Evolutionary conservation across 1,140 invertebrate species (phyloP), one percentile per base, ranked within the genome.

Genomic region (Leptopilina clavipes): DNA sequence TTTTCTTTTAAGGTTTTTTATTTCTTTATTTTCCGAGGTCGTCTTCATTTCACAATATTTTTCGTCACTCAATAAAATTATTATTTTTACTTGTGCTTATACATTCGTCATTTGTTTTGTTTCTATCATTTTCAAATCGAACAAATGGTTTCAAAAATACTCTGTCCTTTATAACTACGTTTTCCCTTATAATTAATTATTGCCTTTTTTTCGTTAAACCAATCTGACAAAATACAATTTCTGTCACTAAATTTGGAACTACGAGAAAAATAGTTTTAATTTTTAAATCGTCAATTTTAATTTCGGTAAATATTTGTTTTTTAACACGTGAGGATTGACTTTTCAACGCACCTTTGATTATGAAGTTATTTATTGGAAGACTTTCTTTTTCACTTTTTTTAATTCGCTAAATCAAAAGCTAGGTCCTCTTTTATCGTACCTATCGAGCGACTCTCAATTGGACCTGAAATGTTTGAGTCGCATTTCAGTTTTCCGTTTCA

Each of bases 391-490:
- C 19, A 22, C 19, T 56, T 11, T 22, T 56, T 9, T 56, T 19
- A 18, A 19, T 56, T 56, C 19, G 19, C 9, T 11, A 59, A 22
- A 59, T 59, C 19, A 59, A 59, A 59, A 10, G 18, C 18, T 9
- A 59, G 54, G 19, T 59, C 54, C 19, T 59, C 0, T 25, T 22
- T 59, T 18, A 22, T 59, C 12, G 8, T 22, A 10, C 19, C 18
- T 56, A 56, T 48, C 7, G n/a, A 19, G 17, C 18, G 52, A 56
- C 54, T 56, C 54, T 56, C 54, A 56, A 56, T 56, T 17, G 54
- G 54, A 56, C 54, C 54, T 56, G 18, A 11, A 10, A 11, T 22
- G 7, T 9, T 56, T 19, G 17, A 56, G 18, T 18, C 17, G 18
- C 18, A 56, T 17, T 10, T 11, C 19, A 56, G 54, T 56, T 22